A percentile compares a stretch with the other conserved stretches of the same genome.
Conservation (phyloP, 2,888 invertebrate species). For the Brenthis hecate region DNA sequence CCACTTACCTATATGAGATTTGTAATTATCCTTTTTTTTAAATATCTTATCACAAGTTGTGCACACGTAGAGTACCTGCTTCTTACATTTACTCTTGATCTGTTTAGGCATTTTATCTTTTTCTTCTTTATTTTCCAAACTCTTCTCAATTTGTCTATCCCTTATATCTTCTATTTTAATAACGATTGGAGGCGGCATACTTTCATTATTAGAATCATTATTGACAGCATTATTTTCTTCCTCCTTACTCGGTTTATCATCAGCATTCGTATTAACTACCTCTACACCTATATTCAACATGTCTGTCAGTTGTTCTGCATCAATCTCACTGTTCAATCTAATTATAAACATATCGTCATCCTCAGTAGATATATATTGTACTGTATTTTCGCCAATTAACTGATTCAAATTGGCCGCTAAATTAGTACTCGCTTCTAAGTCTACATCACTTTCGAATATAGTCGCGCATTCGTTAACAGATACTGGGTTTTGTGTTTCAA, state of each 20-base stretch:
- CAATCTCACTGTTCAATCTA: constrained; percentile 73
- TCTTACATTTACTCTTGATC: constrained; percentile 47
- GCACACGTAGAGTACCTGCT: constrained; percentile 57
- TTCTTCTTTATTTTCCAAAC: too few species aligned
- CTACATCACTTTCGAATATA: constrained; percentile 76
- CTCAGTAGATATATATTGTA: constrained; percentile 75
- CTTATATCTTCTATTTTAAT: constrained; percentile 31
- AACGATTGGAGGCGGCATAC: constrained; percentile 25
- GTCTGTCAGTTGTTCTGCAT: constrained; percentile 71
- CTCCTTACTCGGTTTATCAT: constrained; percentile 25
- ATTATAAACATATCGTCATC: constrained; percentile 77
- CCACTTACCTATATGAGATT: constrained; percentile 69
- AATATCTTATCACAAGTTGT: constrained; percentile 68
- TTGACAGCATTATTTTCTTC: constrained; percentile 26
- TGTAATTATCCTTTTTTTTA: constrained; percentile 67
- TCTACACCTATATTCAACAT: constrained; percentile 72
- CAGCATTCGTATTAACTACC: constrained; percentile 43
- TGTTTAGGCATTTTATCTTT: constrained; percentile 11
- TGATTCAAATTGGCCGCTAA: constrained; percentile 76
- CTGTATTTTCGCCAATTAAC: constrained; percentile 72
- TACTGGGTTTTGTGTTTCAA: constrained; percentile 40
- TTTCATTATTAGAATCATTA: constrained; percentile 45
- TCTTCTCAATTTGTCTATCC: too few species aligned
- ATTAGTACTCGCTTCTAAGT: constrained; percentile 73
- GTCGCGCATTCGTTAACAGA: constrained; percentile 72